phyloP scores from a whole-genome alignment of 1,140 invertebrate genomes.

The Lepidurus packardi region DNA sequence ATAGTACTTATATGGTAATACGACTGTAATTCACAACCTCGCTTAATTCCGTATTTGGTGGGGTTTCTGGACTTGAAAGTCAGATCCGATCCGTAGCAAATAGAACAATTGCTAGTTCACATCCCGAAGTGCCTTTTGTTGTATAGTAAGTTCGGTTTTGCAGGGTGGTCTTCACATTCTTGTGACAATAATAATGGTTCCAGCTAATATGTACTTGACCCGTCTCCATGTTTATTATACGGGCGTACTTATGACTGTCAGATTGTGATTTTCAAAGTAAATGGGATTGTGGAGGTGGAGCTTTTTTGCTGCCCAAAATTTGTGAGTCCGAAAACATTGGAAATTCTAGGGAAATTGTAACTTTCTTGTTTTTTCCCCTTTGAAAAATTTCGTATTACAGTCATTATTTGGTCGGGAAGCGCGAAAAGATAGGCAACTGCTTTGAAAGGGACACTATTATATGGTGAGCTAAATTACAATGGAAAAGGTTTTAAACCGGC shows the following conservation, averaged over 20 bases:
- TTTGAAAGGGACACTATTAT: neutral
- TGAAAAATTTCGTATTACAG: neutral
- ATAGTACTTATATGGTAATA: slow-evolving; percentile 4
- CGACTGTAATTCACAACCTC: neutral
- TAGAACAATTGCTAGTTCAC: neutral
- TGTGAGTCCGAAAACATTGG: neutral
- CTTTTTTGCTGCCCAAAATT: neutral
- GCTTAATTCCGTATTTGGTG: neutral
- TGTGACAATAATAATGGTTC: slow-evolving; percentile 5
- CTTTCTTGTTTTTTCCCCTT: neutral
- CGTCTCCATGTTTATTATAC: neutral
- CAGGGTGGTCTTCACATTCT: neutral
- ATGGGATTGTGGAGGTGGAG: slow-evolving; percentile 12
- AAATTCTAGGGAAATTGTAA: neutral
- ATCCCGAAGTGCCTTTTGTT: neutral
- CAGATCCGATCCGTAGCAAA: neutral
- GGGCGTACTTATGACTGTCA: neutral
- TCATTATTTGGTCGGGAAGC: neutral
- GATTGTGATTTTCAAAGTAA: neutral
- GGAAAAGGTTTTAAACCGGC: neutral
- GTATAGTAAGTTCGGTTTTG: neutral
- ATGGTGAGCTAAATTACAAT: slow-evolving; percentile 7
- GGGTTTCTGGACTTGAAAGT: neutral
- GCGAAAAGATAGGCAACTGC: neutral
- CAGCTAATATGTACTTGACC: neutral